A percentile compares a stretch with the other conserved stretches of the same genome.
phyloP scores from a whole-genome alignment of 2,113 vertebrate species.

The Spheniscus mendiculus region DNA sequence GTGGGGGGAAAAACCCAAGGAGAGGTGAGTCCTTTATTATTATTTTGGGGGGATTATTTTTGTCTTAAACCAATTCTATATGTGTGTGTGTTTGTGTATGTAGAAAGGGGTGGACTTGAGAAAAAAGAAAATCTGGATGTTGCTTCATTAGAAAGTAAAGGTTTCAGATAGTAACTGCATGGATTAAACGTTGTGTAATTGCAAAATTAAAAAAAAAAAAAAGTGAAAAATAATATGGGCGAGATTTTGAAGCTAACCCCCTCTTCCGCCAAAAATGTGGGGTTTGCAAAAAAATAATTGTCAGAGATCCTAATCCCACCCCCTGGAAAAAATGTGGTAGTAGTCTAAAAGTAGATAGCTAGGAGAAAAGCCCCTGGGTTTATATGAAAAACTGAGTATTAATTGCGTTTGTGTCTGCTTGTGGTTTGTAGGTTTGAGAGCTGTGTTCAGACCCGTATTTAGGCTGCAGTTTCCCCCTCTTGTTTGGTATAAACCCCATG shows the following conservation, averaged over 20 bases:
- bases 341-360: not conserved
- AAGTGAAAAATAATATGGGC: not conserved
- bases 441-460: not conserved
- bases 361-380: not conserved
- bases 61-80: not conserved
- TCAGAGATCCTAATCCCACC: constrained; percentile 45
- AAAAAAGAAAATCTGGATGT: constrained; percentile 36
- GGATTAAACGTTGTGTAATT: constrained; percentile 16
- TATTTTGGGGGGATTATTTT: constrained; percentile 41
- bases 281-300: constrained; percentile 25
- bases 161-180: not conserved
- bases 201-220: not conserved
- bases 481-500: not conserved
- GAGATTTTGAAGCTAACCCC: constrained; percentile 15
- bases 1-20: constrained; percentile 25
- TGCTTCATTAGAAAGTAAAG: constrained; percentile 35
- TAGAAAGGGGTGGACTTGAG: constrained; percentile 4
- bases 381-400: not conserved
- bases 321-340: constrained; percentile 13
- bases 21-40: constrained; percentile 71
- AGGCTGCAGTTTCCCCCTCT: not conserved
- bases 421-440: not conserved
- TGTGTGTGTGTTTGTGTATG: not conserved
- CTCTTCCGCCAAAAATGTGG: constrained; percentile 25
- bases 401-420: not conserved